Percentiles rank a stretch among this genome's conserved stretches.
phyloP scores from a whole-genome alignment of 2,888 invertebrate species.

The Apamea epomidion region DNA sequence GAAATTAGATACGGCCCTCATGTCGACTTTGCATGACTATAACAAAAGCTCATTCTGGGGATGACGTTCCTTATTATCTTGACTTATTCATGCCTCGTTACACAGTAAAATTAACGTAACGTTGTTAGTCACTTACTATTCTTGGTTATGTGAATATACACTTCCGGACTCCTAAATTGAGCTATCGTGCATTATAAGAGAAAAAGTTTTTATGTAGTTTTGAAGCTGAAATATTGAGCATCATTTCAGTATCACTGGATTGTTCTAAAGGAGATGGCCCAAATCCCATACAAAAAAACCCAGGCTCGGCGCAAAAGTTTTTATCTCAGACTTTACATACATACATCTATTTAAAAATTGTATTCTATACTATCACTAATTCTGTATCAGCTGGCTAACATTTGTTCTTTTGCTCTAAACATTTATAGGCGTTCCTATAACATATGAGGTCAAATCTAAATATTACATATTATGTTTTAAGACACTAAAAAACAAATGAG shows the following conservation, averaged over 20 bases:
- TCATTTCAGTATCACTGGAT: background rate
- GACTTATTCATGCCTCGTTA: slow-evolving; percentile 75
- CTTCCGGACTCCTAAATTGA: background rate
- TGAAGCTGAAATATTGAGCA: background rate
- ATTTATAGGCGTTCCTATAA: too few species aligned
- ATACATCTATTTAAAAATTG: too few species aligned
- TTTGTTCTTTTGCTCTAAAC: too few species aligned
- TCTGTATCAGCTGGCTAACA: too few species aligned
- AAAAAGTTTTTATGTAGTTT: background rate
- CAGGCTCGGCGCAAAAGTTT: too few species aligned
- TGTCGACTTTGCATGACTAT: slow-evolving; percentile 65
- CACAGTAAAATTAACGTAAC: slow-evolving; percentile 61
- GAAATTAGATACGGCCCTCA: slow-evolving; percentile 72
- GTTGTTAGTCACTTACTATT: slow-evolving; percentile 40
- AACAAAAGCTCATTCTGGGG: slow-evolving; percentile 69
- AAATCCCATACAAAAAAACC: too few species aligned
- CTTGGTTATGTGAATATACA: slow-evolving; percentile 16
- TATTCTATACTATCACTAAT: too few species aligned
- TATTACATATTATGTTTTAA: background rate
- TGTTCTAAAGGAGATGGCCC: background rate
- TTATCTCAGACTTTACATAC: too few species aligned
- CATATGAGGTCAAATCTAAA: background rate
- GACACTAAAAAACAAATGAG: background rate
- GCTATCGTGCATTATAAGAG: background rate
- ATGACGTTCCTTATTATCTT: slow-evolving; percentile 69